Conservation (phyloP, 2,113 vertebrate species). For the Notiomystis cincta region DNA sequence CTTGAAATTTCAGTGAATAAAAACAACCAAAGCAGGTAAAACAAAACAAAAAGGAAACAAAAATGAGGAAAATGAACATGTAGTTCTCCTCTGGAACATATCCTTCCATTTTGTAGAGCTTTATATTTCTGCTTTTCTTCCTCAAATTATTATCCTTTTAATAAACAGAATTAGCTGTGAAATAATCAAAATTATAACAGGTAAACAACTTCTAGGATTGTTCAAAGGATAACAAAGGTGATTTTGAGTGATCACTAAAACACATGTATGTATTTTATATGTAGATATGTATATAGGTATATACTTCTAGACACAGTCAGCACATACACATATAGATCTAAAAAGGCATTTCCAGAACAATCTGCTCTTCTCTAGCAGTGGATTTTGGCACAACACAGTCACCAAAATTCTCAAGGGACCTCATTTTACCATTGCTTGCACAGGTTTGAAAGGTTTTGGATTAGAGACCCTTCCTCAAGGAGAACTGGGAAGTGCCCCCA, state of each 20-base stretch:
- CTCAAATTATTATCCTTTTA: background rate
- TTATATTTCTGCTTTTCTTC: background rate
- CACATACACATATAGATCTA: fast-evolving
- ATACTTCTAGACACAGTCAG: background rate
- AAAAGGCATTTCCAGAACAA: background rate
- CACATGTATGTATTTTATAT: background rate
- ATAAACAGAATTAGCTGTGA: background rate
- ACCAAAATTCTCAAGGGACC: background rate
- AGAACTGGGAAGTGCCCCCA: background rate
- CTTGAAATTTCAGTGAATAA: background rate
- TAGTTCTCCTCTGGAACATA: background rate
- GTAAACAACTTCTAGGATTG: background rate
- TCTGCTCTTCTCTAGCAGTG: background rate
- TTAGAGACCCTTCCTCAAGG: background rate
- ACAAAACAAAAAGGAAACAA: background rate
- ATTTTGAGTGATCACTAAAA: background rate
- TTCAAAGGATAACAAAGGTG: background rate
- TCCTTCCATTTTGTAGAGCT: background rate
- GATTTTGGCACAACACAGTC: background rate
- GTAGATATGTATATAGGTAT: no score
- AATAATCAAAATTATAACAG: background rate
- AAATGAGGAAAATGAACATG: background rate
- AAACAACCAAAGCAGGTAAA: background rate
- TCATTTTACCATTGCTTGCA: background rate
- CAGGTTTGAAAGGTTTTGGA: background rate